A percentile compares a stretch with the other conserved stretches of the same genome.
phyloP scores from a whole-genome alignment of 2,797 vertebrate genomes.

The Pangasius larnaudii region DNA sequence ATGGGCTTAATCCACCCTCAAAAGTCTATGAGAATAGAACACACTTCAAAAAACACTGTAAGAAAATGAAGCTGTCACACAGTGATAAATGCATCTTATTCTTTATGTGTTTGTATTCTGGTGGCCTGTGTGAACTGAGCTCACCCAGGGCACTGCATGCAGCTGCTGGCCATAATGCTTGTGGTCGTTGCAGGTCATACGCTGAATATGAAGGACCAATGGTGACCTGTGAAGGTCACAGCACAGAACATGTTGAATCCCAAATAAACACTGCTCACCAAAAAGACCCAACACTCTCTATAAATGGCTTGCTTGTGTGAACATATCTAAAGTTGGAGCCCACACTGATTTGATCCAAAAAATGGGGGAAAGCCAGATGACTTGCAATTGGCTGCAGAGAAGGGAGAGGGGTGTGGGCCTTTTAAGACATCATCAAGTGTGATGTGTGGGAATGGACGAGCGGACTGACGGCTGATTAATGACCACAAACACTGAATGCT shows the following conservation, averaged over 20 bases:
- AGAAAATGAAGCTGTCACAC: conserved; percentile 56
- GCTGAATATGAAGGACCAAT: conserved; percentile 54
- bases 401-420: conserved; percentile 35
- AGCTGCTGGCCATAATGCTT: conserved; percentile 56
- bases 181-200: conserved; percentile 45
- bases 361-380: background rate
- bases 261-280: conserved; percentile 38
- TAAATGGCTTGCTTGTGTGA: conserved; percentile 34
- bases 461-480: conserved; percentile 69
- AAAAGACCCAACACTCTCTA: conserved; percentile 25
- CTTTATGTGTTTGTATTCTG: conserved; percentile 54
- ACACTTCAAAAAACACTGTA: conserved; percentile 48
- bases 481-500: conserved; percentile 61
- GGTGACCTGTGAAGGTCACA: conserved; percentile 60
- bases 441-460: conserved; percentile 65
- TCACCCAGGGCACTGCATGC: conserved; percentile 49
- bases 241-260: conserved; percentile 37
- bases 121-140: conserved; percentile 57
- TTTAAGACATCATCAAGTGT: conserved; percentile 48
- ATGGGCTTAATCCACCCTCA: conserved; percentile 37
- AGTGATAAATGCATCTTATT: conserved; percentile 58
- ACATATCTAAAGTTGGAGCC: conserved; percentile 33
- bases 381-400: conserved; percentile 41
- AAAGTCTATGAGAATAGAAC: conserved; percentile 48
- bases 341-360: conserved; percentile 25